phyloP scores from a whole-genome alignment of 2,113 vertebrate genomes.

The Grammomys surdaster region DNA sequence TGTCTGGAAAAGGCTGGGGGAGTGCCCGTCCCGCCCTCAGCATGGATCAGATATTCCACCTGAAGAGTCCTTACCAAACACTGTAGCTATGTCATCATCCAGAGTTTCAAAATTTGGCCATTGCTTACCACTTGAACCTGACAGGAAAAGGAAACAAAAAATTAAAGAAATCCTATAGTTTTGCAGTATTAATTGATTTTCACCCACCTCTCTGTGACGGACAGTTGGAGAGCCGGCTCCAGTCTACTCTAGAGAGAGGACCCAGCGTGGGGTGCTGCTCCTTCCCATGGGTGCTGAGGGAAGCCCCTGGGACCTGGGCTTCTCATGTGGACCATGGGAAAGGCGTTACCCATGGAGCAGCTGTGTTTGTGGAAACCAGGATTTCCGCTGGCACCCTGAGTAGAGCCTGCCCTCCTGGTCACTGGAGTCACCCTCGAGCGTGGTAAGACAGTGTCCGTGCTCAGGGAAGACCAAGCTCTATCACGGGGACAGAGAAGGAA shows the following conservation, averaged over 20 bases:
- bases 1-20: not conserved
- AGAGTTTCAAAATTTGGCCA: not conserved
- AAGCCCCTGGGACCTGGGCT: not conserved
- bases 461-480: not conserved
- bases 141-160: not conserved
- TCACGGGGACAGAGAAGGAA: not conserved
- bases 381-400: not conserved
- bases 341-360: accelerated
- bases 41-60: too few species aligned
- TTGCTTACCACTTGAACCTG: not conserved
- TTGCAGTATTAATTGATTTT: not conserved
- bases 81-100: not conserved
- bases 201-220: not conserved
- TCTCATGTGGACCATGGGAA: not conserved
- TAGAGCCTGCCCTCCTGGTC: not conserved
- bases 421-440: accelerated
- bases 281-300: too few species aligned
- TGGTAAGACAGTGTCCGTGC: not conserved
- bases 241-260: not conserved
- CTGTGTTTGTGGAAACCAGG: not conserved
- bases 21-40: not conserved
- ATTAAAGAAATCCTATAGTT: not conserved
- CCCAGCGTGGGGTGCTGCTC: accelerated
- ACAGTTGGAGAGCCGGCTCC: not conserved
- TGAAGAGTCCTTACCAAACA: constrained; percentile 50